Conservation (phyloP, 2,888 invertebrate genomes). For the Trichopria drosophilae region DNA sequence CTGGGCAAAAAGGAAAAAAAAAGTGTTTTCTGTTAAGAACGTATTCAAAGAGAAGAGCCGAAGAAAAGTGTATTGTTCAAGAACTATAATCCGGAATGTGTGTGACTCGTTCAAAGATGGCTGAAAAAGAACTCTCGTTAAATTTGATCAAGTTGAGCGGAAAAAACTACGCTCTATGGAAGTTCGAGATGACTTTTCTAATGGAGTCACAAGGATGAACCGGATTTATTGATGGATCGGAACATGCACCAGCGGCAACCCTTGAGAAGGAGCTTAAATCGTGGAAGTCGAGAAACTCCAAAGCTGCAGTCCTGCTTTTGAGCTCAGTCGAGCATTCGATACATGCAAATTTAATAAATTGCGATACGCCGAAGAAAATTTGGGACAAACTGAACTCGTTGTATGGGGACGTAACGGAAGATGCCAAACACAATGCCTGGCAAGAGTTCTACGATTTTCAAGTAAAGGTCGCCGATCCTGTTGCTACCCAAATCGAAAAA, state of each 20-base stretch:
- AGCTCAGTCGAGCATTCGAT: constrained; percentile 7
- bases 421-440: constrained; percentile 24
- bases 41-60: background rate
- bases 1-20: background rate
- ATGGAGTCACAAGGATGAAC: background rate
- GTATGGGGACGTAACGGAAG: constrained; percentile 28
- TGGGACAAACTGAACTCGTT: constrained; percentile 28
- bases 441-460: constrained; percentile 28
- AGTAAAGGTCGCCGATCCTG: constrained; percentile 13
- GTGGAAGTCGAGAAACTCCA: constrained; percentile 4
- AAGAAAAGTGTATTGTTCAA: background rate
- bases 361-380: constrained; percentile 13
- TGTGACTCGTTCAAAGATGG: too few species aligned
- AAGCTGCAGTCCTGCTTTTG: constrained; percentile 5
- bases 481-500: constrained; percentile 23
- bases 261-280: background rate
- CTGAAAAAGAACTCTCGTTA: background rate
- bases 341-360: constrained; percentile 16
- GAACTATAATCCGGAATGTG: too few species aligned
- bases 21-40: background rate
- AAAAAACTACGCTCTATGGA: constrained; percentile 6
- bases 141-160: constrained; percentile 5
- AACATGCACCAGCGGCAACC: background rate
- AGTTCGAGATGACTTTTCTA: background rate
- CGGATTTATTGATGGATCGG: background rate